Evolutionary conservation across 2,797 vertebrate genomes (phyloP), one percentile per base, ranked within the genome.

Genomic region (Mus caroli): DNA sequence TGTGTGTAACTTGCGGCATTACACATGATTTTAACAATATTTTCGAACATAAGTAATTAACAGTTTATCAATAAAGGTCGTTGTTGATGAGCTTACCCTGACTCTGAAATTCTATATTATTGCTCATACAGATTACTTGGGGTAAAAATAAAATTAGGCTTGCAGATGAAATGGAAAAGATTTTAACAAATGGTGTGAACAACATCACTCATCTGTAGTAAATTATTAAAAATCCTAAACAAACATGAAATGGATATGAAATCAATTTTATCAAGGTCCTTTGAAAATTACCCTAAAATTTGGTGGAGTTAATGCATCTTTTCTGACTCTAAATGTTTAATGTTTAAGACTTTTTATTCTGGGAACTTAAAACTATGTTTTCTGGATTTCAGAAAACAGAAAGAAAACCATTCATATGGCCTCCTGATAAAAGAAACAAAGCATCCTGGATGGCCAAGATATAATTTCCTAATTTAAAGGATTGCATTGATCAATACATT

Each of bases 21-120:
- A 88, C 14, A 78, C 46, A 52, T 87, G 12, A 80, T 78, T 96
- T 91, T 80, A 50, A 77, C 54, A 69, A 22, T 90, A 40, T 69
- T 17, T 43, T 95, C 83, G 94, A 34, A 90, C 11, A 62, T 10
- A 58, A 76, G 50, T 34, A 84, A 88, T 89, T 76, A 94, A 62
- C 40, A 90, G 69, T 96, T 37, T 78, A 58, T 94, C 91, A 96
- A 34, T 88, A 91, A 97, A 86, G 22, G 34, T 17, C 50, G 67
- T 9, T 92, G 13, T 67, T 0, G 0, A 43, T 13, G 77, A 77
- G 34, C 94, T 12, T 0, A 79, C 82, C 26, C 19, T 95, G 8
- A 96, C 40, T 31, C 26, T 73, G 2, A 26, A 82, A 76, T 69
- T 96, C 86, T 79, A 1, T 52, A 34, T 84, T 89, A 58, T 88